These are phyloP conservation scores for Gymnosoma rotundatum DNA, from an alignment of 2,888 invertebrate species.

Conservation along the genomic window DNA sequence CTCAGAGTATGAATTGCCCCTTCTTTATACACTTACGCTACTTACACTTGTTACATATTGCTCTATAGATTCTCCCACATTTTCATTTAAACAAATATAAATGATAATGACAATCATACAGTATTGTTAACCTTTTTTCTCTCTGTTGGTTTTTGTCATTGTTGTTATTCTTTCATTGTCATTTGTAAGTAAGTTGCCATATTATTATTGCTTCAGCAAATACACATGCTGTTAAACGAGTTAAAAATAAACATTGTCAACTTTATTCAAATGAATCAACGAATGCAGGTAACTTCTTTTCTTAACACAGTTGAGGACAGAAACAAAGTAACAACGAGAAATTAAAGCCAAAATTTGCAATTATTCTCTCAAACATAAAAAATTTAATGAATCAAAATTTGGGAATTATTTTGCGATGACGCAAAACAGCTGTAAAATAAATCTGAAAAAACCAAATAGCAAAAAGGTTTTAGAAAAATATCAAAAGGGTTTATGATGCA, in stretches of 20 bases:
- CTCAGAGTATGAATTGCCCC: neutral
- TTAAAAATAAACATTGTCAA: constrained; percentile 10
- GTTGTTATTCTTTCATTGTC: constrained; percentile 9
- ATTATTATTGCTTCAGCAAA: constrained; percentile 18
- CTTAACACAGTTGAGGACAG: neutral
- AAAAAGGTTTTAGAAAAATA: too few relatives aligned
- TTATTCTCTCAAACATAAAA: too few relatives aligned
- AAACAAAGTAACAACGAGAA: neutral
- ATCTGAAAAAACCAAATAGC: too few relatives aligned
- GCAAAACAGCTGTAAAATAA: too few relatives aligned
- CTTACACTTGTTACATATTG: neutral
- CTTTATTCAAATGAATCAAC: constrained; percentile 8
- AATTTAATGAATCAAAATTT: too few relatives aligned
- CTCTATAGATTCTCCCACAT: neutral
- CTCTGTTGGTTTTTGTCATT: neutral
- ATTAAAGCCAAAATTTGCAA: too few relatives aligned
- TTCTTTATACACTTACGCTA: neutral
- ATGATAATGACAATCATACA: constrained; percentile 10
- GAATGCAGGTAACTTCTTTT: neutral
- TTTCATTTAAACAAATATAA: neutral
- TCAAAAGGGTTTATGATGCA: too few relatives aligned
- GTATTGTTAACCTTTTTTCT: neutral
- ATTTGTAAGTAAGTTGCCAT: constrained; percentile 1
- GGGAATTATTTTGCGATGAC: too few relatives aligned
- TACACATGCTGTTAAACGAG: constrained; percentile 3